These are phyloP conservation scores for Calliopum simillimum DNA, from an alignment of 2,888 invertebrate genomes.

Conservation along the genomic window DNA sequence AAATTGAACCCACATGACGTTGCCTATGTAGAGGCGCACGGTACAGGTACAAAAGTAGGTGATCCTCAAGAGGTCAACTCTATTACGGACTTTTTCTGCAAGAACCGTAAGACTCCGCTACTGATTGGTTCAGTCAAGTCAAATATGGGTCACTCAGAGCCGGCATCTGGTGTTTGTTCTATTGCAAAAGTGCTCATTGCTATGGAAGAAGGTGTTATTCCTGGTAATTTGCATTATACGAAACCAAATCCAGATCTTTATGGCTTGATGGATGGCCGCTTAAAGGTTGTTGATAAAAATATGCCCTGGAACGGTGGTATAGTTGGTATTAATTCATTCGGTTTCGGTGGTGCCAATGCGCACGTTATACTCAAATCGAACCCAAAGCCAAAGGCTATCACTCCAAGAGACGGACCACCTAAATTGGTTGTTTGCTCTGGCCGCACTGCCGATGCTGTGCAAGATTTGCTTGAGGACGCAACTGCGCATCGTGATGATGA, in stretches of 20 bases:
- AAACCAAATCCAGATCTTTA: constrained; percentile 91
- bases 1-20: constrained; percentile 86
- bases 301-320: constrained; percentile 91
- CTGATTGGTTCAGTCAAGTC: constrained; percentile 97
- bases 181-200: constrained; percentile 92
- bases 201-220: constrained; percentile 91
- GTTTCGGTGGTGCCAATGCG: constrained; percentile 98
- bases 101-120: constrained; percentile 81
- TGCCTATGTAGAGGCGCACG: constrained; percentile 95
- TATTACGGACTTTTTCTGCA: constrained; percentile 91
- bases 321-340: constrained; percentile 95
- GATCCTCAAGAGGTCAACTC: constrained; percentile 98
- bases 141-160: constrained; percentile 99
- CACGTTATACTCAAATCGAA: constrained; percentile 88
- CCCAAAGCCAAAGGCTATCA: constrained; percentile 74
- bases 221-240: constrained; percentile 90
- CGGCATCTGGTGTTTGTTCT: constrained; percentile 90
- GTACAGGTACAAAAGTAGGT: constrained; percentile 98
- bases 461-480: constrained; percentile 74
- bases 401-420: constrained; percentile 72
- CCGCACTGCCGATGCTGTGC: constrained; percentile 84
- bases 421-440: constrained; percentile 85
- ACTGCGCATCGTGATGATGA: constrained; percentile 74
- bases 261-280: constrained; percentile 87
- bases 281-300: constrained; percentile 89